A percentile compares a stretch with the other conserved stretches of the same genome.
phyloP scores from a whole-genome alignment of 2,113 vertebrate genomes.

The Sebastes fasciatus region DNA sequence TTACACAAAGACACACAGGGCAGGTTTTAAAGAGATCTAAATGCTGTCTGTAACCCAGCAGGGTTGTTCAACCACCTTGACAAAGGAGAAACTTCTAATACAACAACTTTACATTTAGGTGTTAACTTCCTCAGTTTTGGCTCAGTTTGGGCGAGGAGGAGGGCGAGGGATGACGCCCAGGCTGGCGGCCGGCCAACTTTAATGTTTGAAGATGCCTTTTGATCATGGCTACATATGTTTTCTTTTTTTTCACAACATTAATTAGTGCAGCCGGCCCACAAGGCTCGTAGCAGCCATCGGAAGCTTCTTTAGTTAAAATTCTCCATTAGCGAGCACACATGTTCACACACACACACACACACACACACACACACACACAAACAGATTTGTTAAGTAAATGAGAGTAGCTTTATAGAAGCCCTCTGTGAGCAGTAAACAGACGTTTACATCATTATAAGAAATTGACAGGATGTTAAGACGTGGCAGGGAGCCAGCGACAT shows the following conservation, averaged over 20 bases:
- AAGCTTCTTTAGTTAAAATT: slow-evolving; percentile 47
- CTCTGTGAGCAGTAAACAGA: slow-evolving; percentile 53
- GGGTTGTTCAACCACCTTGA: slow-evolving; percentile 23
- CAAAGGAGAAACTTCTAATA: slow-evolving; percentile 6
- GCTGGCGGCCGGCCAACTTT: slow-evolving; percentile 45
- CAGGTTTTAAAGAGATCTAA: slow-evolving; percentile 8
- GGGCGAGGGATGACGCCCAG: slow-evolving; percentile 20
- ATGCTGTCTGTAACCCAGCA: slow-evolving; percentile 1
- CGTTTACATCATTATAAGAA: slow-evolving; percentile 48
- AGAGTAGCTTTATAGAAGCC: slow-evolving; percentile 51
- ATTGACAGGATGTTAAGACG: slow-evolving; percentile 28
- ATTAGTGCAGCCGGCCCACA: slow-evolving; percentile 62
- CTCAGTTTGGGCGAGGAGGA: slow-evolving; percentile 24
- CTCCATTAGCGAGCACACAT: slow-evolving; percentile 35
- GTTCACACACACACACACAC: background rate
- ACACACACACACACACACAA: background rate
- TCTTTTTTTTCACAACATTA: slow-evolving; percentile 39
- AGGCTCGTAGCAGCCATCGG: slow-evolving; percentile 47
- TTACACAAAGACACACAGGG: background rate
- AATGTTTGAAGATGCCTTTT: slow-evolving; percentile 67
- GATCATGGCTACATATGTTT: slow-evolving; percentile 56
- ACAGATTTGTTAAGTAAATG: slow-evolving; percentile 56
- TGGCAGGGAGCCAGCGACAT: slow-evolving; percentile 21
- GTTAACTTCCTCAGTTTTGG: slow-evolving; percentile 9
- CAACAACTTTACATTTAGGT: slow-evolving; percentile 30